Evolutionary conservation across 2,113 vertebrate species (phyloP), one percentile per base, ranked within the genome.

Genomic region (Sinosuthora webbiana): DNA sequence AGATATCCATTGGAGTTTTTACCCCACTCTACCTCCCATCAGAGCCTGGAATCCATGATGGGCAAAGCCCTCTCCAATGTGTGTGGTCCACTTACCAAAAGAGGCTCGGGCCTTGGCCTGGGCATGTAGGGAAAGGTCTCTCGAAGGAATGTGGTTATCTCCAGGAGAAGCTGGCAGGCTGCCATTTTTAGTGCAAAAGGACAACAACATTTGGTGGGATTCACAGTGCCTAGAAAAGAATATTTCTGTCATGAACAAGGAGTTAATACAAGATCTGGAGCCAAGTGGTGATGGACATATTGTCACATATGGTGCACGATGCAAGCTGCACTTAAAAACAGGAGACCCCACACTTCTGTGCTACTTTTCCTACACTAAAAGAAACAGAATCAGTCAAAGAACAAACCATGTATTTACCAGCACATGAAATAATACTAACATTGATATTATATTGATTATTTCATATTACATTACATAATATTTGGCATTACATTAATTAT

Each of bases 111-210:
- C 24, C 99, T 98, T 14, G 99, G 99, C 33, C 99, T 98, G 15
- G 99, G 99, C 75, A 99, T 97, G 86, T 99, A 99, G 39, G 99
- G 99, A 76, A 99, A 99, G 11, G 99, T 99, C 97, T 99, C 99
- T 53, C 99, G 97, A 65, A 99, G 98, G 93, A 99, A 99, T 13
- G 99, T 99, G 81, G 99, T 99, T 94, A 99, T 99, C 97, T 99
- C 99, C 96, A 99, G 95, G 55, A 99, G 97, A 77, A 99, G 98
- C 93, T 99, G 99, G 76, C 99, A 99, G 24, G 99, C 99, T 7
- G 99, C 98, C 99, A 99, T 99, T 97, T 99, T 99, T 85, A 99
- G 98, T 35, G 99, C 99, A 96, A 99, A 99, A 56, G 99, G 99
- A 85, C 99, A 99, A 93, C 98, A 99, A 37, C 99, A 99, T 97